Evolutionary conservation across 1,140 invertebrate species (phyloP).

Genomic region (Microplitis demolitor): DNA sequence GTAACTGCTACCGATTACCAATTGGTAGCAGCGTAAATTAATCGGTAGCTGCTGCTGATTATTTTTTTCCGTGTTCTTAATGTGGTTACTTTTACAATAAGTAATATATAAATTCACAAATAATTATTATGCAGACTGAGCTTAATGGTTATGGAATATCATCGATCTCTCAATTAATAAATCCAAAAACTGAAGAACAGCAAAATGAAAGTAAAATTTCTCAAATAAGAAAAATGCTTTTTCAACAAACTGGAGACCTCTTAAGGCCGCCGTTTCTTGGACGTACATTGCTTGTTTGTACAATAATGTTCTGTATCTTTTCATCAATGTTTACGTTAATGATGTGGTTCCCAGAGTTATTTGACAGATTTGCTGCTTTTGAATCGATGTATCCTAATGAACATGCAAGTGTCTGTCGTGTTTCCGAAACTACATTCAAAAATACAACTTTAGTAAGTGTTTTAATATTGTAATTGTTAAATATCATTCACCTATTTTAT

Average conservation of each 20-base stretch:
- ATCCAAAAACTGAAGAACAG: neutral
- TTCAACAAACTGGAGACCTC: conserved; percentile 14
- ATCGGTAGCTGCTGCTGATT: too few relatives aligned
- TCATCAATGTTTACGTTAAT: conserved; percentile 54
- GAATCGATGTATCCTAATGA: conserved; percentile 67
- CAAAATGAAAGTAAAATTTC: neutral
- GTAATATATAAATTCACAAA: too few relatives aligned
- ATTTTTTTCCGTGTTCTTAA: too few relatives aligned
- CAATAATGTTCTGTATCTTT: conserved; percentile 15
- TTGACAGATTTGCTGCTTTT: conserved; percentile 68
- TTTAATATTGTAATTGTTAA: too few relatives aligned
- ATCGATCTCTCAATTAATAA: conserved; percentile 27
- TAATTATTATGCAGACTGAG: neutral
- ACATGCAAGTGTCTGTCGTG: conserved; percentile 33
- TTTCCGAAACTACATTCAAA: conserved; percentile 54
- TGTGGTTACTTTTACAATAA: too few relatives aligned
- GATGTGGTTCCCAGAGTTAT: conserved; percentile 60
- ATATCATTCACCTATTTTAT: conserved; percentile 58
- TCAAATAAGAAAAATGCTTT: conserved; percentile 11
- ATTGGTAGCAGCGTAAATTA: too few relatives aligned
- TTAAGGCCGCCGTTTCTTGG: conserved; percentile 22
- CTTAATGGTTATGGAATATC: neutral
- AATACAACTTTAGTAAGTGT: neutral
- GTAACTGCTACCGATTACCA: too few relatives aligned
- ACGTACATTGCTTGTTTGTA: conserved; percentile 9